These are phyloP conservation scores for Tetragnatha montana DNA, from an alignment of 2,888 invertebrate species.

Conservation along the genomic window DNA sequence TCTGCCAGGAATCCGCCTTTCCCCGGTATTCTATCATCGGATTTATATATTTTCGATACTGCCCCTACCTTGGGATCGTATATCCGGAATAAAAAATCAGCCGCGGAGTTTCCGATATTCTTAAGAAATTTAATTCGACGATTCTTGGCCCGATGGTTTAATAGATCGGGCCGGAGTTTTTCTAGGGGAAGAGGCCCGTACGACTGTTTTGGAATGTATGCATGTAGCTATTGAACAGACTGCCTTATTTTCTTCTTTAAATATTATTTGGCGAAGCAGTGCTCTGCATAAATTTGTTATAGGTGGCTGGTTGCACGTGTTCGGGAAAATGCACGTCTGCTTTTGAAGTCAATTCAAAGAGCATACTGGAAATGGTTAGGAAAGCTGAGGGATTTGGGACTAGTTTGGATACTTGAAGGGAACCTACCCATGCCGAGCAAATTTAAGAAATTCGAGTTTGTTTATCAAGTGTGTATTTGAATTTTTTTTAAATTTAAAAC, in stretches of 20 bases:
- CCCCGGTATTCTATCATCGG: constrained; percentile 34
- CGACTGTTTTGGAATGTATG: neutral
- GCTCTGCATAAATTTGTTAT: neutral
- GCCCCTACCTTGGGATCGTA: constrained; percentile 7
- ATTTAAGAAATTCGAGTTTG: too few species aligned
- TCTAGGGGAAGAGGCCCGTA: neutral
- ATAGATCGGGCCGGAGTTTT: constrained; percentile 4
- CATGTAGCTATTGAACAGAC: neutral
- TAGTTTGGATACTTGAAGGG: too few species aligned
- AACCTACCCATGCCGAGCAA: too few species aligned
- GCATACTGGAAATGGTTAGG: too few species aligned
- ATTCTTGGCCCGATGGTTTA: constrained; percentile 31
- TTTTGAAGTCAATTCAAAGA: too few species aligned
- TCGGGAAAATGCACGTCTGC: neutral
- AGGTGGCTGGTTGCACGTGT: neutral
- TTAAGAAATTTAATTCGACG: constrained; percentile 22
- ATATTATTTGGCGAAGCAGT: neutral
- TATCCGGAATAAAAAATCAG: constrained; percentile 14
- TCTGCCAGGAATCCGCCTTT: constrained; percentile 45
- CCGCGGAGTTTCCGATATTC: constrained; percentile 22
- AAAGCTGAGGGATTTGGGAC: too few species aligned
- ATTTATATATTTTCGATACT: constrained; percentile 48
- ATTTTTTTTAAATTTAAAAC: too few species aligned
- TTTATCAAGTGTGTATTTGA: too few species aligned
- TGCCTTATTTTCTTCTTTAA: neutral